A percentile compares a stretch with the other conserved stretches of the same genome.
Conservation (phyloP, 2,797 vertebrate species). For the Characodon lateralis region DNA sequence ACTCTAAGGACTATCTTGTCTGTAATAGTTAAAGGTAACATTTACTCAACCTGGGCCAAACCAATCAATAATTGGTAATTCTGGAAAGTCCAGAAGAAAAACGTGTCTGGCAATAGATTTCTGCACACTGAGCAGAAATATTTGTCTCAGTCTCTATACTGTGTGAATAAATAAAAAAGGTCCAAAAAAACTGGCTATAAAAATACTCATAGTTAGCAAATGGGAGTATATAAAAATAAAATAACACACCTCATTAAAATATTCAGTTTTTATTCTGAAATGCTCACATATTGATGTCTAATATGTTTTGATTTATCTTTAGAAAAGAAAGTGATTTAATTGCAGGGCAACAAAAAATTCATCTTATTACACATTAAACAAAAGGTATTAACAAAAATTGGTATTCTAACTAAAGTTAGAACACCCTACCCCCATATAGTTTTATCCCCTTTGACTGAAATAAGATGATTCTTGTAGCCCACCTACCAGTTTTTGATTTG, state of each 20-base stretch:
- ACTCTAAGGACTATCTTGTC: not conserved
- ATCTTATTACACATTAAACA: not conserved
- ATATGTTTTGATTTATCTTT: not conserved
- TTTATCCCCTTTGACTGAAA: no score
- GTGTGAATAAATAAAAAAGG: not conserved
- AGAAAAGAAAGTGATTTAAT: not conserved
- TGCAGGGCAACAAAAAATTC: not conserved
- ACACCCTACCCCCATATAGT: not conserved
- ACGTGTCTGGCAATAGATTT: conserved; percentile 20
- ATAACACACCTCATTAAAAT: not conserved
- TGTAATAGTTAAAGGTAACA: conserved; percentile 1
- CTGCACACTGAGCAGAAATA: not conserved
- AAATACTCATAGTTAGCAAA: not conserved
- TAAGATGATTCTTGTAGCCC: no score
- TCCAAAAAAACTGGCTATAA: not conserved
- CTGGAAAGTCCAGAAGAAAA: conserved; percentile 44
- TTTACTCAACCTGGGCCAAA: conserved; percentile 27
- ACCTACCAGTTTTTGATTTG: no score
- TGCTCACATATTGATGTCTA: not conserved
- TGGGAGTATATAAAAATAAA: not conserved
- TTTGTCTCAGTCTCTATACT: not conserved
- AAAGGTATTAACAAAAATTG: not conserved
- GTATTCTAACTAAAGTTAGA: not conserved
- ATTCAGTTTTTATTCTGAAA: not conserved
- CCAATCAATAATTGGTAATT: conserved; percentile 27